phyloP scores from a whole-genome alignment of 1,140 invertebrate species.

The Hypsibius dujardini region DNA sequence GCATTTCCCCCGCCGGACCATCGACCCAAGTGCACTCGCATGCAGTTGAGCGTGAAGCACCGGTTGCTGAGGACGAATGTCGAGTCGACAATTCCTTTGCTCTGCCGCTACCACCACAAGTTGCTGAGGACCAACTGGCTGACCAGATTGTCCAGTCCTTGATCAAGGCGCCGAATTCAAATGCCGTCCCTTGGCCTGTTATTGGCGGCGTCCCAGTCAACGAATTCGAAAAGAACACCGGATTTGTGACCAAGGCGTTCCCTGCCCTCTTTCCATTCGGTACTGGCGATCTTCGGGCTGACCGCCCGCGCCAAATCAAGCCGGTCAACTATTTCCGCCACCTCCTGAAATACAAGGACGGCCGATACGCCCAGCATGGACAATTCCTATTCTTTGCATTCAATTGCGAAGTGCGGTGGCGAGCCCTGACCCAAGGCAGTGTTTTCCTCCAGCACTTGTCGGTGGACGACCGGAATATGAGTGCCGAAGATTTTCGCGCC shows the following conservation, averaged over 20 bases:
- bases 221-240: slow-evolving; percentile 9
- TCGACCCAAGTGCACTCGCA: too few relatives aligned
- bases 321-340: background rate
- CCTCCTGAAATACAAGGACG: background rate
- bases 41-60: too few relatives aligned
- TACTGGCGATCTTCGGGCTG: background rate
- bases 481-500: background rate
- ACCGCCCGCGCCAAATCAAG: background rate
- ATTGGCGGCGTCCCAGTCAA: background rate
- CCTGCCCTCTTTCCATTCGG: background rate
- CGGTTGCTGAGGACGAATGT: too few relatives aligned
- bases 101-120: too few relatives aligned
- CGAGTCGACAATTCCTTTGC: too few relatives aligned
- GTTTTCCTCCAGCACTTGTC: background rate
- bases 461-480: background rate
- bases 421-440: background rate
- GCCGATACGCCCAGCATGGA: too few relatives aligned
- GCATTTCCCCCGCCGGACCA: too few relatives aligned
- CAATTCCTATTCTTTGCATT: background rate
- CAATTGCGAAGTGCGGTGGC: background rate
- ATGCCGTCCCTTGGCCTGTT: background rate
- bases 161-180: too few relatives aligned
- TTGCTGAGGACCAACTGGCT: too few relatives aligned
- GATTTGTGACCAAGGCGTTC: background rate
- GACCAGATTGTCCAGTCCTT: too few relatives aligned